Evolutionary conservation across 2,113 vertebrate species (phyloP), one percentile per base, ranked within the genome.

Genomic region (Macroglossus sobrinus): DNA sequence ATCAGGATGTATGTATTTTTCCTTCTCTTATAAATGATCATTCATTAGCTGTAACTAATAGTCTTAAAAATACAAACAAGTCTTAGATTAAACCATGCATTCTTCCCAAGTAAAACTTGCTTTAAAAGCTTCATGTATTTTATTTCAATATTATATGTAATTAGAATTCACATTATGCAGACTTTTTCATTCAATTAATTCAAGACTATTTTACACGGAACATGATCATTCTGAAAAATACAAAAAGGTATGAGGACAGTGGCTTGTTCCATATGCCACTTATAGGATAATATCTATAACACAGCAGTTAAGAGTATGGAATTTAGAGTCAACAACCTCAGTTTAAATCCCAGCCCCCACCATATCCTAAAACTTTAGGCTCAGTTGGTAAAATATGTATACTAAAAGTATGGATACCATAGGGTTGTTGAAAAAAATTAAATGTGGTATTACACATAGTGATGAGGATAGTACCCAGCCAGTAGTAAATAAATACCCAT

Each of bases 11-110:
- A 63, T 11, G 5, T n/a, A 1, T 74, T 85, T 55, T 64, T 82
- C 57, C 26, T 82, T 84, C 47, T 79, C 16, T 95, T 75, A 59
- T 9, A 92, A 87, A 59, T 43, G 16, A 61, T n/a, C 3, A 50
- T 30, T 91, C 30, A 74, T 45, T 89, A 79, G 33, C 63, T 93
- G 15, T 35, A 96, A 72, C 35, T 66, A 16, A 76, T 55, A 96
- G 84, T 68, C 79, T 92, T 72, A 7, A 89, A 96, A 84, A 93
- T 40, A 79, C 7, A 18, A 84, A 92, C 24, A 91, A 53, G 35
- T 16, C 12, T 89, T 82, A 85, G 57, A 89, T 78, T 71, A 86
- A 96, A 94, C 45, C 16, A 76, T 8, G 24, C 61, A 10, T 93
- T 81, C 28, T 93, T 80, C 43, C 71, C 57, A 84, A 86, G 11